Evolutionary conservation across 2,888 invertebrate species (phyloP).

Genomic region (Chrysotoxum bicinctum): DNA sequence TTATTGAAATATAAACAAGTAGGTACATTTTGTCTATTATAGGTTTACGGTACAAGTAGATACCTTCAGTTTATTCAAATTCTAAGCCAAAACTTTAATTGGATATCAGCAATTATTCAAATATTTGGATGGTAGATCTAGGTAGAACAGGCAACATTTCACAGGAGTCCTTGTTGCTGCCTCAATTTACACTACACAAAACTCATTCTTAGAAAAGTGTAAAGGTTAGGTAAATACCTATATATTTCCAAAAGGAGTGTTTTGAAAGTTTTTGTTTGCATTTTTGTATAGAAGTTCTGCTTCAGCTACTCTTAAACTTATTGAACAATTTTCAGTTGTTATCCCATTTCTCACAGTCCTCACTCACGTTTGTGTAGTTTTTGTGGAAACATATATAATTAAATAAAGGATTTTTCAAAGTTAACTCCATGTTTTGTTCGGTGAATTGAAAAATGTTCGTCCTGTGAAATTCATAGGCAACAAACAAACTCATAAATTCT

Average conservation of each 20-base stretch:
- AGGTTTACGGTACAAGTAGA: too few species aligned
- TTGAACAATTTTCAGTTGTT: not conserved
- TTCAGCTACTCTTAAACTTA: not conserved
- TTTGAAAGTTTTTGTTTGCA: not conserved
- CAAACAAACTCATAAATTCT: conserved; percentile 42
- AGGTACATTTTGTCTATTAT: too few species aligned
- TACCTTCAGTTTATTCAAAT: too few species aligned
- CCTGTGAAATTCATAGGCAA: not conserved
- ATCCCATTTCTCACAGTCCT: not conserved
- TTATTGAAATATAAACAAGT: too few species aligned
- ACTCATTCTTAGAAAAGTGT: too few species aligned
- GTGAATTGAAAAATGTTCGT: conserved; percentile 12
- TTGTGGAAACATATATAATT: not conserved
- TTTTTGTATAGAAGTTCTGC: not conserved
- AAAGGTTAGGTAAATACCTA: too few species aligned
- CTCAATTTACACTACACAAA: not conserved
- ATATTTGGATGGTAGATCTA: not conserved
- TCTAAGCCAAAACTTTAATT: too few species aligned
- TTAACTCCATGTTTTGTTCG: not conserved
- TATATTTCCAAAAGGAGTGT: not conserved
- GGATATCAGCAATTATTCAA: not conserved
- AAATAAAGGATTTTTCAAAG: not conserved
- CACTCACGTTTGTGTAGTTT: not conserved
- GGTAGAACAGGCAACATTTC: too few species aligned
- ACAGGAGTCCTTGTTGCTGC: not conserved